Evolutionary conservation across 2,797 vertebrate species (phyloP).

Genomic region (Saxicola maurus): DNA sequence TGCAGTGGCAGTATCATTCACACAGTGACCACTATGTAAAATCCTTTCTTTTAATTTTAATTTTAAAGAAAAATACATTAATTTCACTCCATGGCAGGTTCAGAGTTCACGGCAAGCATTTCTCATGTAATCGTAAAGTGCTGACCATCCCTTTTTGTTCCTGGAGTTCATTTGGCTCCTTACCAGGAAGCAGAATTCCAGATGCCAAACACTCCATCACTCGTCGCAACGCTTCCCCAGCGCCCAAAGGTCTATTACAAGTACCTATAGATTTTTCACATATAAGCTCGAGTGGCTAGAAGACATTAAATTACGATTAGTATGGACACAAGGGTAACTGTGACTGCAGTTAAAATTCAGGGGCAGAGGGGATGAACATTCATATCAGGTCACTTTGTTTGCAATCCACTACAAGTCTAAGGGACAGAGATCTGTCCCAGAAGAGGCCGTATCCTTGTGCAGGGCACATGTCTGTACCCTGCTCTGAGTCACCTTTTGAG

Average conservation of each 20-base stretch:
- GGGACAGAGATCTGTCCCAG: not conserved
- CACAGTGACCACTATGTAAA: not conserved
- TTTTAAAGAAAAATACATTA: not conserved
- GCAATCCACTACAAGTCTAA: not conserved
- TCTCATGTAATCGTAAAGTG: not conserved
- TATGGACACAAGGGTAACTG: slow-evolving; percentile 65
- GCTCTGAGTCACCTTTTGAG: not conserved
- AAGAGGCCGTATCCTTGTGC: not conserved
- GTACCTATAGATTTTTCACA: slow-evolving; percentile 99
- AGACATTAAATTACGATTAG: slow-evolving; percentile 73
- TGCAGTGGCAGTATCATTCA: not conserved
- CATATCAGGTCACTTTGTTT: not conserved
- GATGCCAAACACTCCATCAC: slow-evolving; percentile 98
- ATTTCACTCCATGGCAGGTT: not conserved
- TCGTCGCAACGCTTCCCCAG: slow-evolving; percentile 93
- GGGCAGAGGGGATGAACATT: not conserved
- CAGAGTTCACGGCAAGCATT: not conserved
- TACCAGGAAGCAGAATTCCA: slow-evolving; percentile 96
- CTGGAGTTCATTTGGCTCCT: slow-evolving; percentile 51
- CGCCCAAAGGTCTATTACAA: slow-evolving; percentile 95
- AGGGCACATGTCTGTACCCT: not conserved
- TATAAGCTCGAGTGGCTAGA: slow-evolving; percentile 94
- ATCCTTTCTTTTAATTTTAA: not conserved
- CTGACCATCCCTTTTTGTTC: not conserved
- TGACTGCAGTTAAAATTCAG: slow-evolving; percentile 56